phyloP scores from a whole-genome alignment of 2,113 vertebrate genomes.

The Aplodontia rufa region DNA sequence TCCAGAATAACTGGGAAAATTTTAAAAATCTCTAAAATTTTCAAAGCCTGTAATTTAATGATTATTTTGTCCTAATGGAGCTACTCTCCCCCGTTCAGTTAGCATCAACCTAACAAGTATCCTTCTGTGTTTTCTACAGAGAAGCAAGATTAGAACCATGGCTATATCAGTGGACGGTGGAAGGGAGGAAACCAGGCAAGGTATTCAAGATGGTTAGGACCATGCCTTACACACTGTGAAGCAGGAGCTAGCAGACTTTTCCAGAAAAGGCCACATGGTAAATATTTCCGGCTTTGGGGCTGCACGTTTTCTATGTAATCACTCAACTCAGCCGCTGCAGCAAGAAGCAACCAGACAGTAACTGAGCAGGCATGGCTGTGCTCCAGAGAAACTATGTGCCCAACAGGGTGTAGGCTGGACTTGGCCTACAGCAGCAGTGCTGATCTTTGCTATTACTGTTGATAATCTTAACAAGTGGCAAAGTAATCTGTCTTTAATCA shows the following conservation, averaged over 20 bases:
- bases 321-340: not conserved
- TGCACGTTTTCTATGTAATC: not conserved
- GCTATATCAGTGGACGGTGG: not conserved
- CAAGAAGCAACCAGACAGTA: not conserved
- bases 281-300: not conserved
- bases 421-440: not conserved
- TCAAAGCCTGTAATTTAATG: not conserved
- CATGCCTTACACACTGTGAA: not conserved
- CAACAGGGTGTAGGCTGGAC: not conserved
- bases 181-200: not conserved
- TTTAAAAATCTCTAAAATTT: constrained; percentile 10
- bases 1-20: not conserved
- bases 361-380: not conserved
- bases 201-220: not conserved
- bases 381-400: not conserved
- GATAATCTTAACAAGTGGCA: constrained; percentile 17
- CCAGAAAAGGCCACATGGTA: not conserved
- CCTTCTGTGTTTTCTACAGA: not conserved
- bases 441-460: not conserved
- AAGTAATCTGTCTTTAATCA: not conserved
- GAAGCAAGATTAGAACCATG: not conserved
- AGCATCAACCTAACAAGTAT: not conserved
- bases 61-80: not conserved
- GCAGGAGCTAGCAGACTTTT: not conserved
- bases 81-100: not conserved